Percentiles rank a stretch among this genome's conserved stretches.
Evolutionary conservation across 2,888 invertebrate species (phyloP).

Genomic region (Apamea sordens): DNA sequence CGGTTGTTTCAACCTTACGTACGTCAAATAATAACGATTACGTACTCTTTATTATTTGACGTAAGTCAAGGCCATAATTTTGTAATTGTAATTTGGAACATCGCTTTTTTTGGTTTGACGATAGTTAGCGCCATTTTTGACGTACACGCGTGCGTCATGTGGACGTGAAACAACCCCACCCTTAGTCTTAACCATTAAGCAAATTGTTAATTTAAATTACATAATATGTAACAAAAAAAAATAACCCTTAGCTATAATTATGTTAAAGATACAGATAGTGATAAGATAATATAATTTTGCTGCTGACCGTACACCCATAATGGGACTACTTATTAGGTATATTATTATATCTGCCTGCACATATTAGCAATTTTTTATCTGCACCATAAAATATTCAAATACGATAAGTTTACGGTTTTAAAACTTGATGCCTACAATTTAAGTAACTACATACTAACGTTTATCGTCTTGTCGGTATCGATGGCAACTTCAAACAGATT

Average conservation of each 20-base stretch:
- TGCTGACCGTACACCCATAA: background rate
- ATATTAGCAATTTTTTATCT: conserved; percentile 10
- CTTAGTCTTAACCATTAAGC: no score
- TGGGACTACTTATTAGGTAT: background rate
- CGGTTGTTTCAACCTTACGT: no score
- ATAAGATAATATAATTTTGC: background rate
- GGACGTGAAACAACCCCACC: no score
- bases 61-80: no score
- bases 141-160: no score
- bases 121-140: no score
- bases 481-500: conserved; percentile 28
- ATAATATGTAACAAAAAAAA: background rate
- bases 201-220: background rate
- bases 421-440: background rate
- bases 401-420: conserved; percentile 4
- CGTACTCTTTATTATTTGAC: no score
- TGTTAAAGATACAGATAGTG: background rate
- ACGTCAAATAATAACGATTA: no score
- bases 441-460: background rate
- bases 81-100: no score
- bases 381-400: background rate
- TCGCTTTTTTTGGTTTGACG: no score
- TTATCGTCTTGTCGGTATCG: conserved; percentile 11
- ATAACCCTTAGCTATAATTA: no score
- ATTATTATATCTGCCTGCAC: background rate